Evolutionary conservation across 2,888 invertebrate species (phyloP), one percentile per base, ranked within the genome.

Genomic region (Tuberolachnus salignus): DNA sequence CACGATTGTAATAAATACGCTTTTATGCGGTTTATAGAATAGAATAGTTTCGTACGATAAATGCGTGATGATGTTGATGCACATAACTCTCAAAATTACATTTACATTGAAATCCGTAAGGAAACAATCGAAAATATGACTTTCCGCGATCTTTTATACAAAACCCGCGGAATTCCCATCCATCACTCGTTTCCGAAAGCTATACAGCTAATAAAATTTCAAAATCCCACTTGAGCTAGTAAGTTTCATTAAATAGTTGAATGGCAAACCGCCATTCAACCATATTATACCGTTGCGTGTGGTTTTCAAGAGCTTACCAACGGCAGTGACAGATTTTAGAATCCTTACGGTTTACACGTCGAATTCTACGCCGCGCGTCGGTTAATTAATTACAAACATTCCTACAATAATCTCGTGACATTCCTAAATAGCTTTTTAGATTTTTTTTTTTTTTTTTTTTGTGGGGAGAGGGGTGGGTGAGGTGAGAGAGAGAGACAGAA

Each of bases 91-190:
- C 8, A 14, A 8, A 71, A 71, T 71, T 59, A 46, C 19, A 49
- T 61, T 72, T 34, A 10, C 49, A 34, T 72, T 61, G 14, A 61
- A 61, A 61, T 49, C 49, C 19, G 21, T 19, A 34, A 14, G 72
- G 59, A 72, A 67, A 51, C 51, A 51, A 67, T 67, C 14, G 44
- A 3, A 26, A 72, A 61, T 72, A 72, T 49, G 34, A 61, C 61
- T 61, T 61, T 49, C 34, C 0, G 19, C 26, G 59, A 9, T n/a
- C n/a, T 72, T 49, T 10, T n/a, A 14, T 34, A 14, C 9, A 11
- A 72, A 26, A 61, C 14, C 21, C 3, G 13, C n/a, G 21, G n/a
- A 14, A 46, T 44, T 13, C 13, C 13, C 8, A 11, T n/a, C 13
- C 13, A 23, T 57, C 57, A 57, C 23, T 71, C 23, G 44, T 46